Evolutionary conservation across 1,140 invertebrate species (phyloP).

Genomic region (Hydropsyche tenuis): DNA sequence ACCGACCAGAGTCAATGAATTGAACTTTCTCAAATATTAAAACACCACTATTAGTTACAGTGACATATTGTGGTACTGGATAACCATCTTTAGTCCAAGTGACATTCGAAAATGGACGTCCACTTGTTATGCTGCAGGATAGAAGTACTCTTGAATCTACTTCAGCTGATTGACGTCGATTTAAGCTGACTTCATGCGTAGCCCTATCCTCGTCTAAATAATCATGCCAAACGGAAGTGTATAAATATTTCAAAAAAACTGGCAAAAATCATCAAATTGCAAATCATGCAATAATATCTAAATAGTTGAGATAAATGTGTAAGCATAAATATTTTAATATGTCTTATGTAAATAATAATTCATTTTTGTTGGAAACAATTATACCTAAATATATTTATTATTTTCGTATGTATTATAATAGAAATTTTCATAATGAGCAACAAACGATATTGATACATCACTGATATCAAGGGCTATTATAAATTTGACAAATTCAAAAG

Average conservation of each 20-base stretch:
- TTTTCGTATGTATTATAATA: too few relatives aligned
- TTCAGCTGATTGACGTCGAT: neutral
- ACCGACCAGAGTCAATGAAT: slow-evolving; percentile 71
- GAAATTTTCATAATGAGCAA: too few relatives aligned
- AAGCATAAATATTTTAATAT: too few relatives aligned
- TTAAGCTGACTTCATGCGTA: slow-evolving; percentile 18
- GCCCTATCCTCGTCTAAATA: slow-evolving; percentile 9
- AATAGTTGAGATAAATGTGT: too few relatives aligned
- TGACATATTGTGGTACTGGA: neutral
- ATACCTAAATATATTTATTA: too few relatives aligned
- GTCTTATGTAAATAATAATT: too few relatives aligned
- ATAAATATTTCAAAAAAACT: neutral
- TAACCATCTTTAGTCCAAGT: slow-evolving; percentile 9
- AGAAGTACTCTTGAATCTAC: slow-evolving; percentile 10
- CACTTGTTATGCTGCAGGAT: neutral
- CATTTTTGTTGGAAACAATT: too few relatives aligned
- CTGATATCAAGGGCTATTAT: too few relatives aligned
- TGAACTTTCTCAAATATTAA: slow-evolving; percentile 48
- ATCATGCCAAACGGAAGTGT: slow-evolving; percentile 27
- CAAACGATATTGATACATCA: too few relatives aligned
- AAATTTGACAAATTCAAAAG: too few relatives aligned
- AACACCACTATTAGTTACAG: too few relatives aligned
- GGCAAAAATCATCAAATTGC: neutral
- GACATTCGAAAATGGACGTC: neutral
- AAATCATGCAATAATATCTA: neutral